A percentile compares a stretch with the other conserved stretches of the same genome.
These are phyloP conservation scores for Syrmaticus mikado DNA, from an alignment of 2,113 vertebrate genomes.

Conservation along the genomic window DNA sequence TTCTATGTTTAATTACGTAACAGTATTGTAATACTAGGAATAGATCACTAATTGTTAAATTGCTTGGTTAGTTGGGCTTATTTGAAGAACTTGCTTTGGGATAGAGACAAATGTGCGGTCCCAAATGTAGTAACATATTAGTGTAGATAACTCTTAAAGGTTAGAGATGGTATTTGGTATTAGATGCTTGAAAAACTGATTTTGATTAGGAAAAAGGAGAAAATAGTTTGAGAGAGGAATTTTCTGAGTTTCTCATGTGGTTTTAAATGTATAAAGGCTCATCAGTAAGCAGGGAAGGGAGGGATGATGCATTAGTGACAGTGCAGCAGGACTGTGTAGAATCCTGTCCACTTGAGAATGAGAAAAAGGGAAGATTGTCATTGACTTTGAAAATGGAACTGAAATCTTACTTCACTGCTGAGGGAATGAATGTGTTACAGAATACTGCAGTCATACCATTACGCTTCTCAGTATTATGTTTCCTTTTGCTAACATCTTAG, in stretches of 20 bases:
- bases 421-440: not conserved
- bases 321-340: not conserved
- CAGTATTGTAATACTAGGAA: not conserved
- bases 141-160: not conserved
- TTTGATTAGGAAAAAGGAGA: not conserved
- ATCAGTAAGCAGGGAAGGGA: not conserved
- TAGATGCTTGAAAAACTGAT: not conserved
- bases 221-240: not conserved
- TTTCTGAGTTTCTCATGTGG: not conserved
- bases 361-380: not conserved
- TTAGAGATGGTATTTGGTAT: not conserved
- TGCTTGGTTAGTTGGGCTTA: not conserved
- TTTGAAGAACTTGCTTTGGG: not conserved
- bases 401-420: not conserved
- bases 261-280: not conserved
- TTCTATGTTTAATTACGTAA: not conserved
- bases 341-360: not conserved
- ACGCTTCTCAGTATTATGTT: accelerated
- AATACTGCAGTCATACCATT: accelerated
- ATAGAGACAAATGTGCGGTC: not conserved
- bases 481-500: not conserved
- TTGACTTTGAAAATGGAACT: not conserved
- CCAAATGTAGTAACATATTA: not conserved
- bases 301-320: not conserved
- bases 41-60: not conserved